A percentile compares a stretch with the other conserved stretches of the same genome.
phyloP scores from a whole-genome alignment of 64 coral and sea anemone species.

The Montipora cactus region DNA sequence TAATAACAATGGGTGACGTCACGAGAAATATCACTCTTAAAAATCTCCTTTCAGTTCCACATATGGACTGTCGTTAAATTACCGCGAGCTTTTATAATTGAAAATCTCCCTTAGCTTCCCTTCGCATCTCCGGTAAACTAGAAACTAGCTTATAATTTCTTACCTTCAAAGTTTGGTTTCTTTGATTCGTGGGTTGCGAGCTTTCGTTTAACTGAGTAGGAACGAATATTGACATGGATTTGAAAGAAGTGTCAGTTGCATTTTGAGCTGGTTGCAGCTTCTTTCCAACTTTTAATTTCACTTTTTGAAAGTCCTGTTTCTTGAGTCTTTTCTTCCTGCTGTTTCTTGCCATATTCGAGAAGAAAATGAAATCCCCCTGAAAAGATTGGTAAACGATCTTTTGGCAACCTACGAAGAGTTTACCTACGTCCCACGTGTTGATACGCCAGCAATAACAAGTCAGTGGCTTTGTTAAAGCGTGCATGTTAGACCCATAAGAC shows the following conservation, averaged over 20 bases:
- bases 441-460: not conserved
- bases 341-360: slow-evolving; percentile 80
- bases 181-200: slow-evolving; percentile 73
- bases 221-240: slow-evolving; percentile 77
- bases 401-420: too few species aligned
- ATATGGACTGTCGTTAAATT: too few species aligned
- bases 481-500: too few species aligned
- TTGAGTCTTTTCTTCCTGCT: slow-evolving; percentile 93
- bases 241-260: slow-evolving; percentile 88
- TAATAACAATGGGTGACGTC: too few species aligned
- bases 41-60: too few species aligned
- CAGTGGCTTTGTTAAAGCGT: too few species aligned
- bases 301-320: slow-evolving; percentile 92
- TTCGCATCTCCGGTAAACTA: too few species aligned
- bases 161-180: slow-evolving; percentile 85
- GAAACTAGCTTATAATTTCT: not conserved
- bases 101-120: too few species aligned
- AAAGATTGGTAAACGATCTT: too few species aligned
- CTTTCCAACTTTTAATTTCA: slow-evolving; percentile 96
- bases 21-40: too few species aligned
- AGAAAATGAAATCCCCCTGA: too few species aligned
- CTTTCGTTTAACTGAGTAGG: slow-evolving; percentile 63
- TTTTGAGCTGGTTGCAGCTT: slow-evolving; percentile 76
- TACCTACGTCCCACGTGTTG: not conserved
- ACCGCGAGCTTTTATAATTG: too few species aligned